These are phyloP conservation scores for Fragum sueziense DNA, from an alignment of 2,888 invertebrate species.

Conservation along the genomic window DNA sequence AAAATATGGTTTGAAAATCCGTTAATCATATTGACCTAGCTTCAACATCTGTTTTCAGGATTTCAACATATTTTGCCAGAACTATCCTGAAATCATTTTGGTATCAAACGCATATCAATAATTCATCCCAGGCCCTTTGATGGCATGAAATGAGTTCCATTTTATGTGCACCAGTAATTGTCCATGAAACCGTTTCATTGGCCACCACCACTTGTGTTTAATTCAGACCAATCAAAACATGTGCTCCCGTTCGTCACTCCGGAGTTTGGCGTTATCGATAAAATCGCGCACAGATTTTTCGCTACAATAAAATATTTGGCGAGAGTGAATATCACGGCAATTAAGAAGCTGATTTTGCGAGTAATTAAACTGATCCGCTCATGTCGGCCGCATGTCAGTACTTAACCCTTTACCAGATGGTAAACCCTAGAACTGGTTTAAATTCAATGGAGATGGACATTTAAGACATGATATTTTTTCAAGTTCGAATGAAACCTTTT, in stretches of 20 bases:
- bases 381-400: no score
- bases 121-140: slow-evolving; percentile 44
- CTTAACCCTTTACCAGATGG: no score
- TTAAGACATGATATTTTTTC: no score
- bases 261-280: slow-evolving; percentile 3
- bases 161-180: slow-evolving; percentile 56
- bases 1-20: no score
- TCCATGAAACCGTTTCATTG: slow-evolving; percentile 54
- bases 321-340: background rate
- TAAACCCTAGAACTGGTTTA: no score
- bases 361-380: no score
- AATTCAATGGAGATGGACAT: no score
- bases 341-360: background rate
- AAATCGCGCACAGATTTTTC: background rate
- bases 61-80: background rate
- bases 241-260: slow-evolving; percentile 47
- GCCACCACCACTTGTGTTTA: slow-evolving; percentile 44
- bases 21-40: no score
- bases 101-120: slow-evolving; percentile 27
- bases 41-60: slow-evolving; percentile 10
- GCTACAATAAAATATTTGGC: slow-evolving; percentile 6
- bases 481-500: no score
- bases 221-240: slow-evolving; percentile 41
- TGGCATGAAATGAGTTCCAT: slow-evolving; percentile 27
- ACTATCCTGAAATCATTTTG: background rate